Evolutionary conservation across 2,888 invertebrate genomes (phyloP), one percentile per base, ranked within the genome.

Genomic region (Drosophila putrida): DNA sequence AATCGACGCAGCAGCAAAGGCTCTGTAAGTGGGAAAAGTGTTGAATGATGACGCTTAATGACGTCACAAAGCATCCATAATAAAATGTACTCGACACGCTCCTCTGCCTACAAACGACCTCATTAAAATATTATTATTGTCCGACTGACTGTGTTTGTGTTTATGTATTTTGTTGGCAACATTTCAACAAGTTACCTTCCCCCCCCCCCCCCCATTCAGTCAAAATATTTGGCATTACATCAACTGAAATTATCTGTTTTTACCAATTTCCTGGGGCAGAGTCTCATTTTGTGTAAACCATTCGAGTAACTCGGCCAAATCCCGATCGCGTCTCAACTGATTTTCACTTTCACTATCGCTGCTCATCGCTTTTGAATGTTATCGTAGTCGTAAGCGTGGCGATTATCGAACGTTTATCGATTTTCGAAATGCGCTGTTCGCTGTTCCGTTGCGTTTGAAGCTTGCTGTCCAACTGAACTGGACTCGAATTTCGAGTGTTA

Each of bases 201-300:
- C 25, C 27, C 20, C 27, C 31, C 2, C 4, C 15, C 2, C 20
- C 2, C 38, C 31, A n/a, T n/a, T n/a, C n/a, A n/a, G n/a, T n/a
- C 31, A 6, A 28, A 6, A 11, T 0, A 38, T 46, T 44, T 33
- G 4, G 33, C 33, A 68, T 51, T 39, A 53, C 44, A 58, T 41
- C 54, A 58, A 51, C 31, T 38, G 2, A 53, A 41, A 11, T 31
- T 59, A 20, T 31, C 11, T 41, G 31, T 31, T 41, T 71, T 79
- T 83, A 90, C 90, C 90, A 71, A 90, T 91, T 75, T 89, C 79
- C 58, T 84, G 78, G 6, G 90, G 90, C 31, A 90, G 60, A 55
- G 82, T 88, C 41, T 88, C 81, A 71, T 90, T 87, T 36, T 68
- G 66, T 13, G 61, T 58, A 65, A 91, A 91, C 90, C 90, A 91